These are phyloP conservation scores for Drosophila melanosoma DNA, from an alignment of 2,888 invertebrate genomes.

Conservation along the genomic window DNA sequence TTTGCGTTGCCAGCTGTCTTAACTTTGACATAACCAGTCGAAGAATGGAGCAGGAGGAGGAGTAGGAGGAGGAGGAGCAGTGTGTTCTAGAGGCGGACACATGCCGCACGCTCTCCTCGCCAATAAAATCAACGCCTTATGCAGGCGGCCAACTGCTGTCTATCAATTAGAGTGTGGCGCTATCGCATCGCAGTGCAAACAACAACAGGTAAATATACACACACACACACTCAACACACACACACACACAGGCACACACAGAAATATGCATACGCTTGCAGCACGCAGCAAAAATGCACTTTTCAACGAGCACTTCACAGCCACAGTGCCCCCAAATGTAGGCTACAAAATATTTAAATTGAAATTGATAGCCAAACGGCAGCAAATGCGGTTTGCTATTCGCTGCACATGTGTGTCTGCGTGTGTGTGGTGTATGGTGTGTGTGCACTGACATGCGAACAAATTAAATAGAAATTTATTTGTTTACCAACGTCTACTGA, in stretches of 20 bases:
- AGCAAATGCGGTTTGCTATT: constrained; percentile 51
- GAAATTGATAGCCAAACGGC: constrained; percentile 70
- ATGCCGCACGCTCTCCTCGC: constrained; percentile 9
- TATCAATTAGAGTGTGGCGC: constrained; percentile 69
- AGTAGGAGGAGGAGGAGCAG: not conserved
- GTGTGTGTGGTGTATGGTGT: constrained; percentile 22
- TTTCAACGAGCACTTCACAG: not conserved
- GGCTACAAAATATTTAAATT: constrained; percentile 72
- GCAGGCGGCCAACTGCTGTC: constrained; percentile 55
- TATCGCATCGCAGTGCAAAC: constrained; percentile 30
- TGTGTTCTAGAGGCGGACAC: not conserved
- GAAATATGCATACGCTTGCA: constrained; percentile 1
- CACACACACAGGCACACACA: not conserved
- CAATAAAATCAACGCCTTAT: constrained; percentile 63
- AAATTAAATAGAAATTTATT: constrained; percentile 67
- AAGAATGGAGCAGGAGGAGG: not conserved
- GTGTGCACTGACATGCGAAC: constrained; percentile 34
- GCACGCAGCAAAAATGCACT: constrained; percentile 49
- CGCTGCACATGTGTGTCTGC: constrained; percentile 25
- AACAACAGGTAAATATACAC: constrained; percentile 51
- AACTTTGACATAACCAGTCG: constrained; percentile 78
- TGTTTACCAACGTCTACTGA: constrained; percentile 27
- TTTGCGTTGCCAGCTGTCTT: constrained; percentile 79
- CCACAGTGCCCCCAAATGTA: constrained; percentile 39
- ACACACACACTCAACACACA: constrained; percentile 17